Conservation (phyloP, 2,888 invertebrate species). For the Lepidochrysops patricia region DNA sequence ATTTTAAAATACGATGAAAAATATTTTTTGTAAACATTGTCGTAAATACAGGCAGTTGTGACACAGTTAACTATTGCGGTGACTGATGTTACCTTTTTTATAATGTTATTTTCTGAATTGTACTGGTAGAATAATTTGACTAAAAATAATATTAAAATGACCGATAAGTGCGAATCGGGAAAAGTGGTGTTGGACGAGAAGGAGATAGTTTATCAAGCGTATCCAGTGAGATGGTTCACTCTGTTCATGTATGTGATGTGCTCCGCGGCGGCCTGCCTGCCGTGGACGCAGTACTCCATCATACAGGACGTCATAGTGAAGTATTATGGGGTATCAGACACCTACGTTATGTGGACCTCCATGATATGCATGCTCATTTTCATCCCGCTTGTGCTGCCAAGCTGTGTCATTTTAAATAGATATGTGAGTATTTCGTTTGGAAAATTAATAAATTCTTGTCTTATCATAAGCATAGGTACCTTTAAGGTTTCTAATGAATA, state of each 20-base stretch:
- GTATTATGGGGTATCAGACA: not conserved
- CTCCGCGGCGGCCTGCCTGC: not conserved
- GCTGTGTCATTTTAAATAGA: not conserved
- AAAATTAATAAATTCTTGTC: no score
- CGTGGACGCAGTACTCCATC: conserved; percentile 9
- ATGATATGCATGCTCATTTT: conserved; percentile 3
- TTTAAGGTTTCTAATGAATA: no score
- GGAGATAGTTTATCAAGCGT: not conserved
- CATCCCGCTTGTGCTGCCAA: not conserved
- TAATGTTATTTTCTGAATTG: no score
- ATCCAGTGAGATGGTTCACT: not conserved
- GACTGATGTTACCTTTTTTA: no score
- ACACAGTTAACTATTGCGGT: no score
- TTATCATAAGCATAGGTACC: no score
- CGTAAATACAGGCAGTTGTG: no score
- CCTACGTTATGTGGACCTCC: conserved; percentile 34
- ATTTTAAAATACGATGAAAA: not conserved
- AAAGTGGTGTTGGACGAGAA: not conserved
- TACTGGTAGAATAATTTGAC: no score
- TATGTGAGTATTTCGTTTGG: not conserved
- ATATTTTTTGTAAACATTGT: no score
- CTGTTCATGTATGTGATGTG: not conserved
- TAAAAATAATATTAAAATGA: no score
- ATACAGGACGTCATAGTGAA: conserved; percentile 9
- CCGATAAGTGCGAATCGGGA: not conserved